phyloP scores from a whole-genome alignment of 2,113 vertebrate species.

The Aleadryas rufinucha region DNA sequence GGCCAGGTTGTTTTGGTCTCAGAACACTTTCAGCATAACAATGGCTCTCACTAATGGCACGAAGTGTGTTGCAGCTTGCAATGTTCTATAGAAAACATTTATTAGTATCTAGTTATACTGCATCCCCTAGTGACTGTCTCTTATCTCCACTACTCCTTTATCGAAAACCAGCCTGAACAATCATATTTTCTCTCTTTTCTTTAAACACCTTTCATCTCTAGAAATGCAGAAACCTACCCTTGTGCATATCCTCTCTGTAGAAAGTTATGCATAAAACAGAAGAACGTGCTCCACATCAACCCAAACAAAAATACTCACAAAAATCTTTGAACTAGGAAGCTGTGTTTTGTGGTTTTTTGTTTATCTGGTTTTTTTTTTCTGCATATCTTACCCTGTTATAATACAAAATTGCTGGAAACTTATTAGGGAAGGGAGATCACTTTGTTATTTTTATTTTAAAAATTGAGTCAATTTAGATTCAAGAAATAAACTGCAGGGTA shows the following conservation, averaged over 20 bases:
- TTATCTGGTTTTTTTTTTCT: not conserved
- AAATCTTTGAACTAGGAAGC: not conserved
- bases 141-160: not conserved
- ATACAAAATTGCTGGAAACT: not conserved
- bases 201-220: not conserved
- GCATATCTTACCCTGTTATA: not conserved
- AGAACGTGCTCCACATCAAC: not conserved
- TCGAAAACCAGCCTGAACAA: not conserved
- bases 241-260: not conserved
- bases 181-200: not conserved
- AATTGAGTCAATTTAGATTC: not conserved
- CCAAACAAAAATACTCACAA: not conserved
- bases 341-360: not conserved
- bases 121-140: not conserved
- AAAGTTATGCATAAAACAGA: not conserved
- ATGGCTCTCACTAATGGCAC: not conserved
- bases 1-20: not conserved
- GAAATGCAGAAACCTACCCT: not conserved
- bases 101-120: not conserved
- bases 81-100: not conserved
- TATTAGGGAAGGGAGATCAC: not conserved
- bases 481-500: not conserved
- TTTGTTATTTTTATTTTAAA: not conserved
- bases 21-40: not conserved
- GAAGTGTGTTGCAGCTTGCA: not conserved